These are phyloP conservation scores for Megaptera novaeangliae DNA, from an alignment of 2,113 vertebrate genomes.

Conservation along the genomic window DNA sequence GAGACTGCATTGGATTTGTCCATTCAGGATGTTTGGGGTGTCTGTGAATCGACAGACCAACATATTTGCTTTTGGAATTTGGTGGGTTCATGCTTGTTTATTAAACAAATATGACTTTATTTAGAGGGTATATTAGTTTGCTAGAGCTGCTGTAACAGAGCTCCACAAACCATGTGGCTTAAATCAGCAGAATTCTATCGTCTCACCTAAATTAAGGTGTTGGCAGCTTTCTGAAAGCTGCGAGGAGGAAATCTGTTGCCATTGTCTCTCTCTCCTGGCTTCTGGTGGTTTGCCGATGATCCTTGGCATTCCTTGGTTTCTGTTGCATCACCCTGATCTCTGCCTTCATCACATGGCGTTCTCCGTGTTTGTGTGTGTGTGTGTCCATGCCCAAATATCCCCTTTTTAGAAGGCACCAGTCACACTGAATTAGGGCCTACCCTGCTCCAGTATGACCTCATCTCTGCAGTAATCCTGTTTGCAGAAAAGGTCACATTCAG, in stretches of 20 bases:
- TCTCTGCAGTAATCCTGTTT: background rate
- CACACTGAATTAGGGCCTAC: background rate
- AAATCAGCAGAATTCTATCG: background rate
- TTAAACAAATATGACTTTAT: background rate
- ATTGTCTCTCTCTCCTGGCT: background rate
- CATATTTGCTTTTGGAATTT: background rate
- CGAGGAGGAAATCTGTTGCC: background rate
- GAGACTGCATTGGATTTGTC: background rate
- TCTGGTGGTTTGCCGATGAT: background rate
- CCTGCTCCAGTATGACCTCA: background rate
- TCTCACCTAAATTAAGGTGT: background rate
- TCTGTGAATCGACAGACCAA: background rate
- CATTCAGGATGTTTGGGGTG: background rate
- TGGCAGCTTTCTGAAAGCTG: background rate
- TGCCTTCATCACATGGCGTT: background rate
- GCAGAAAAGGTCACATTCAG: background rate
- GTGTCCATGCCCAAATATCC: background rate
- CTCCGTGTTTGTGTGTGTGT: background rate
- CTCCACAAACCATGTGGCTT: background rate
- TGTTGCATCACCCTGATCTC: fast-evolving
- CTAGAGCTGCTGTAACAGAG: background rate
- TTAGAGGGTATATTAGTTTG: background rate
- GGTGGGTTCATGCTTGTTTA: background rate
- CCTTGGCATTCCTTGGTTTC: background rate
- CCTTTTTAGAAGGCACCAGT: background rate